Conservation (phyloP, 2,888 invertebrate genomes). For the Caenorhabditis sp. region DNA sequence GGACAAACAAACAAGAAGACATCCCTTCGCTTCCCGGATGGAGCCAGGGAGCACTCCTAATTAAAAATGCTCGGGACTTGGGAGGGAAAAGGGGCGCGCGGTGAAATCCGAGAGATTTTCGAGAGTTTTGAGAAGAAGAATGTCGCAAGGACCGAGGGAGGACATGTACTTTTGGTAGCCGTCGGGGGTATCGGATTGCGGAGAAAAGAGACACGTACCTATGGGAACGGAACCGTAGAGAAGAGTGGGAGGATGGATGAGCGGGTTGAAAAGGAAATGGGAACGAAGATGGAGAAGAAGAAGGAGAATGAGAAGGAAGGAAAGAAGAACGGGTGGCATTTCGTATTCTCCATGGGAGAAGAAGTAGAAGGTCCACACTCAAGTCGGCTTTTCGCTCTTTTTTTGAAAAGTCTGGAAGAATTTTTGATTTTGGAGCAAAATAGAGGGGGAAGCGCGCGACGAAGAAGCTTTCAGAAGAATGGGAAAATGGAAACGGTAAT, state of each 20-base stretch:
- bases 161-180: conserved; percentile 50
- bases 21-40: conserved; percentile 48
- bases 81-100: conserved; percentile 16
- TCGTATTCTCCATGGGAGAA: neutral
- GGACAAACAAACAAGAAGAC: conserved; percentile 38
- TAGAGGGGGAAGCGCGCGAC: neutral
- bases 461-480: conserved; percentile 20
- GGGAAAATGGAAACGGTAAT: neutral
- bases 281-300: too few relatives aligned
- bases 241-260: conserved; percentile 42
- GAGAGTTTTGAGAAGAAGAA: conserved; percentile 55
- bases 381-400: neutral
- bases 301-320: too few relatives aligned
- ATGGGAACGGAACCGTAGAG: conserved; percentile 21
- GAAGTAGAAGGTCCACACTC: neutral
- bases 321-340: neutral
- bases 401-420: conserved; percentile 32
- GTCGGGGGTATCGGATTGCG: conserved; percentile 35
- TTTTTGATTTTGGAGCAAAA: conserved; percentile 21
- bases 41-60: conserved; percentile 46
- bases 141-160: too few relatives aligned
- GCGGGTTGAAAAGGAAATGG: conserved; percentile 22
- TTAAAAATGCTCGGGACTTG: conserved; percentile 48
- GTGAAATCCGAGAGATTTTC: conserved; percentile 61
- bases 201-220: conserved; percentile 25